Evolutionary conservation across 2,113 vertebrate species (phyloP), one percentile per base, ranked within the genome.

Genomic region (Pelodiscus sinensis): DNA sequence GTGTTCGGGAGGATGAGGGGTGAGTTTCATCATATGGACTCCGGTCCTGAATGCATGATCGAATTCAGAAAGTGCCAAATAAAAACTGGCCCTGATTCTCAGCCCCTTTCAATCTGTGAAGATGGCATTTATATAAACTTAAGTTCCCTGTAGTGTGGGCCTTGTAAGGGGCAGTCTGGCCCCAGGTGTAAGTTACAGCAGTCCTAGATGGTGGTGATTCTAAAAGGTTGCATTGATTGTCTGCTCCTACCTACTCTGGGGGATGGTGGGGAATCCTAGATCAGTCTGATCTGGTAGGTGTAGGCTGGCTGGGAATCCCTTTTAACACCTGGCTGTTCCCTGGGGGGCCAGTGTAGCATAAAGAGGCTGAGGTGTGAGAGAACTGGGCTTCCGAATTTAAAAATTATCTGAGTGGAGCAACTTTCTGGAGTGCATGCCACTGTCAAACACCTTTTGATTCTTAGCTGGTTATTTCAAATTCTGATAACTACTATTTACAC

Each of bases 71-170:
- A 75, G 5, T 2, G 0, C 6, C 0, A 0, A 52, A 55, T 84
- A 1, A 0, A 0, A 88, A 55, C 52, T 1, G 0, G 44, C 44
- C 44, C 79, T 0, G 0, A 35, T 0, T 75, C 35, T 75, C 35
- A 24, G 21, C 21, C 21, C 21, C 19, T 44, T 75, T 10, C 9
- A 35, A 6, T 9, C 9, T 38, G 35, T 35, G 71, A 25, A 11
- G 21, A 11, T 24, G 35, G 35, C 35, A 44, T 75, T 44, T 12
- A 75, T 10, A 21, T 21, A 44, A 3, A 2, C 1, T 75, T 75
- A 38, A 24, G 35, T 14, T 75, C 71, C 22, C 19, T 75, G 71
- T 38, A 75, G 31, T 71, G 31, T 81, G 87, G 24, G 15, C 19
- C 14, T 3, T 14, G 12, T 79, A 29, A 29, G 60, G 62, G 15